These are phyloP conservation scores for Spodoptera litura DNA, from an alignment of 1,140 invertebrate genomes.

Conservation along the genomic window DNA sequence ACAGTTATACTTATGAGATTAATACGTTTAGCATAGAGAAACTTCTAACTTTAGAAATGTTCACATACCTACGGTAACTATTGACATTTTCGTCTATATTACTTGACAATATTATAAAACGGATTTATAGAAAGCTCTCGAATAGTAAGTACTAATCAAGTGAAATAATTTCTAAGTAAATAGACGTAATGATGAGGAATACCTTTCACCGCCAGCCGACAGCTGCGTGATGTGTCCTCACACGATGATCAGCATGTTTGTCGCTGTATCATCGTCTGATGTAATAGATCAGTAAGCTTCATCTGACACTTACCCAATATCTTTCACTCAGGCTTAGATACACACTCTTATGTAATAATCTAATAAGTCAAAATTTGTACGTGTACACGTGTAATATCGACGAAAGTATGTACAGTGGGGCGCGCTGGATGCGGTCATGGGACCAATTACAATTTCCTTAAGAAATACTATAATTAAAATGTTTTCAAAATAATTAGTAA, in stretches of 20 bases:
- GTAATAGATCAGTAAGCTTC: constrained; percentile 1
- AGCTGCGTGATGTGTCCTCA: neutral
- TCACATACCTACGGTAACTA: too few relatives aligned
- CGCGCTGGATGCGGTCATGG: too few relatives aligned
- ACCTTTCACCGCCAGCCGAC: constrained; percentile 5
- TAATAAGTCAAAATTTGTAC: too few relatives aligned
- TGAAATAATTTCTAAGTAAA: constrained; percentile 9
- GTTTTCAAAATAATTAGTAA: neutral
- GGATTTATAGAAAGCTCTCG: too few relatives aligned
- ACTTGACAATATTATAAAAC: too few relatives aligned
- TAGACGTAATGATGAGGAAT: neutral
- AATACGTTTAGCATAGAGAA: neutral
- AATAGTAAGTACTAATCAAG: neutral
- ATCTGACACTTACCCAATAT: neutral
- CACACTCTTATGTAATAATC: neutral
- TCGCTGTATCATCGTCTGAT: neutral
- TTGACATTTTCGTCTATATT: too few relatives aligned
- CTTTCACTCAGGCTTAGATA: constrained; percentile 8
- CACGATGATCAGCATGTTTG: constrained; percentile 14
- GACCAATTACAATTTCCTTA: too few relatives aligned
- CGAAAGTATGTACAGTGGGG: too few relatives aligned
- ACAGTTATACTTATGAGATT: neutral
- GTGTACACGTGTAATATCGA: too few relatives aligned
- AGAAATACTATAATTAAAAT: too few relatives aligned
- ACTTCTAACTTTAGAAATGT: neutral